Evolutionary conservation across 2,113 vertebrate species (phyloP), one percentile per base, ranked within the genome.

Genomic region (Dasyurus viverrinus): DNA sequence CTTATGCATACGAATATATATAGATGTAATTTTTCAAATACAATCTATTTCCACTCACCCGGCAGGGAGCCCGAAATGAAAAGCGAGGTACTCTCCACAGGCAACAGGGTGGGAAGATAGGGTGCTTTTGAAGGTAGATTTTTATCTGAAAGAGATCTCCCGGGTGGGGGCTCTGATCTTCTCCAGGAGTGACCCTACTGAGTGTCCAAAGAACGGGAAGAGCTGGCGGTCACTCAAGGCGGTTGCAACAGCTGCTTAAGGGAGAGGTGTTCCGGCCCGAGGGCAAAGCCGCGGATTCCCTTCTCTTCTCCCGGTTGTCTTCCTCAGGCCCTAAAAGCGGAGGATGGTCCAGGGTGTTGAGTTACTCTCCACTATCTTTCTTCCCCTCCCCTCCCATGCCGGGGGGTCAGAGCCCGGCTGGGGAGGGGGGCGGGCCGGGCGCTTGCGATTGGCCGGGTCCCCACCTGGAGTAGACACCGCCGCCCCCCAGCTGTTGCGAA

Each of bases 401-500:
- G 95, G 89, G 97, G 97, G 97, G 97, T 98, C 95, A 96, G 93
- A 91, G 97, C 96, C 96, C 47, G 96, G 97, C 97, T 97, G 97
- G 97, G 94, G 94, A 95, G 96, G 96, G 96, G 97, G 97, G 90
- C 98, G 97, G 96, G 97, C 96, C 95, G 97, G 97, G 93, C 97
- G 95, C 96, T 95, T 96, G 97, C 97, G 95, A 98, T 98, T 97
- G 98, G 97, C 94, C 97, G 24, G 91, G 94, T 96, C 96, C 94
- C 97, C 97, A 96, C 98, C 98, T 97, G 98, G 95, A 96, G 93
- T 95, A 97, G 95, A 90, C 23, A 95, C 94, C 96, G 95, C 97
- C 97, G 92, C 97, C 98, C 95, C 95, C 95, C 98, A 98, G 98
- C 98, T 98, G 98, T 95, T 94, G 93, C 26, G 94, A 98, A 96